These are phyloP conservation scores for Drosophila subquinaria DNA, from an alignment of 2,888 invertebrate genomes.

Conservation along the genomic window DNA sequence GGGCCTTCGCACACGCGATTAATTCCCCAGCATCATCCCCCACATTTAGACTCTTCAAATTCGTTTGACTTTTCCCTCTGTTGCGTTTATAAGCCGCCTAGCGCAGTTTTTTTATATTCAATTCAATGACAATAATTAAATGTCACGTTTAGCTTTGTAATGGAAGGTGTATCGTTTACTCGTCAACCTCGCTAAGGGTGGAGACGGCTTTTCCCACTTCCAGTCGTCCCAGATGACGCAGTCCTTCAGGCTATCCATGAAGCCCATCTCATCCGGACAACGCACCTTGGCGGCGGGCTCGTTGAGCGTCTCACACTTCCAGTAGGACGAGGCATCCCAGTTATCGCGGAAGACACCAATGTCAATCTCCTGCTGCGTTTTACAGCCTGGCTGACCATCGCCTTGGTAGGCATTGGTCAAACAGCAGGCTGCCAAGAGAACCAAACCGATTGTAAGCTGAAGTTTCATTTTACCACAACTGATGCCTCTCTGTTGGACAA, in stretches of 20 bases:
- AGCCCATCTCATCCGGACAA: slow-evolving; percentile 69
- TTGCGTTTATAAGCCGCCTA: slow-evolving; percentile 45
- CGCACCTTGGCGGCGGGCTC: slow-evolving; percentile 56
- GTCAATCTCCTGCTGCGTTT: slow-evolving; percentile 68
- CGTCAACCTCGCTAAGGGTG: slow-evolving; percentile 64
- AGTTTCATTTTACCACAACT: slow-evolving; percentile 59
- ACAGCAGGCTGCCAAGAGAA: slow-evolving; percentile 44
- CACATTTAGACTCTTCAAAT: slow-evolving; percentile 12
- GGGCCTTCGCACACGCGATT: slow-evolving; percentile 94
- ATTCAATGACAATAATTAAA: slow-evolving; percentile 66
- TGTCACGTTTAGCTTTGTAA: slow-evolving; percentile 37
- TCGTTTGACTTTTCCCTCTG: slow-evolving; percentile 8
- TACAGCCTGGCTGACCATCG: slow-evolving; percentile 77
- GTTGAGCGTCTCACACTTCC: slow-evolving; percentile 71
- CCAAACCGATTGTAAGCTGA: slow-evolving; percentile 55
- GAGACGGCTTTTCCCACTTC: slow-evolving; percentile 74
- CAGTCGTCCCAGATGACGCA: slow-evolving; percentile 81
- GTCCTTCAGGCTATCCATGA: slow-evolving; percentile 68
- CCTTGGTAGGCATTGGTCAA: slow-evolving; percentile 52
- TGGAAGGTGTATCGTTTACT: slow-evolving; percentile 31
- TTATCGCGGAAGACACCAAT: slow-evolving; percentile 68
- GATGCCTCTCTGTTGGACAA: slow-evolving; percentile 17
- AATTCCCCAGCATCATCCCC: slow-evolving; percentile 63
- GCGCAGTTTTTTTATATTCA: slow-evolving; percentile 54
- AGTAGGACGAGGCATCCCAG: slow-evolving; percentile 80